Evolutionary conservation across 1,140 invertebrate genomes (phyloP), one percentile per base, ranked within the genome.

Genomic region (Magallana gigas): DNA sequence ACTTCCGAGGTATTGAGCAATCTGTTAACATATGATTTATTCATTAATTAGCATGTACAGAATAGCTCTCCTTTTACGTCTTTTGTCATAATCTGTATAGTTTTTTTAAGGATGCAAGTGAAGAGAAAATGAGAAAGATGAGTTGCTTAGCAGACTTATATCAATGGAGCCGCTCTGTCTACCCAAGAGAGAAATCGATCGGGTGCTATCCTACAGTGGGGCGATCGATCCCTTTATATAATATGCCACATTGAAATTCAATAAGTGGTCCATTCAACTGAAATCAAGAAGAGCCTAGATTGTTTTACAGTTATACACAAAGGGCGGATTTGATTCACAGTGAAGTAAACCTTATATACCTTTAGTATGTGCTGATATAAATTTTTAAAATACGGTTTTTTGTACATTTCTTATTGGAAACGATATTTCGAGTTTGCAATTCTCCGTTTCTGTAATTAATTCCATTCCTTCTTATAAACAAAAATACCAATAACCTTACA

Each of bases 171-270:
- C 68, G 36, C 14, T 8, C 3, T 12, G 68, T 76, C 68, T 76
- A 8, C 23, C 29, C 14, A 29, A 23, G 36, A 9, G 11, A 29
- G 23, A 29, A 29, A 76, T 76, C 68, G 68, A 76, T 76, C 68
- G 11, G 18, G 8, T 12, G 8, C 23, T 12, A 29, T 76, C 23
- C 12, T 29, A 29, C 14, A 76, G 23, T 29, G 36, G 23, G 23
- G 18, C 12, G 36, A 76, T 76, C 68, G 68, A 76, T 76, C 23
- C 36, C 8, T 8, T 76, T 29, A 76, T 12, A 7, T 36, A 76
- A 76, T 29, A 76, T 18, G 68, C 23, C 23, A 36, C 68, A 76
- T 36, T 76, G 68, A 76, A 76, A 76, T 76, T 76, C 68, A 76
- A 76, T 76, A 36, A 76, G 68, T 76, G 68, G 36, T 23, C 68